phyloP scores from a whole-genome alignment of 53 echinoderm and acorn worm genomes.

The Zoroaster sp. region DNA sequence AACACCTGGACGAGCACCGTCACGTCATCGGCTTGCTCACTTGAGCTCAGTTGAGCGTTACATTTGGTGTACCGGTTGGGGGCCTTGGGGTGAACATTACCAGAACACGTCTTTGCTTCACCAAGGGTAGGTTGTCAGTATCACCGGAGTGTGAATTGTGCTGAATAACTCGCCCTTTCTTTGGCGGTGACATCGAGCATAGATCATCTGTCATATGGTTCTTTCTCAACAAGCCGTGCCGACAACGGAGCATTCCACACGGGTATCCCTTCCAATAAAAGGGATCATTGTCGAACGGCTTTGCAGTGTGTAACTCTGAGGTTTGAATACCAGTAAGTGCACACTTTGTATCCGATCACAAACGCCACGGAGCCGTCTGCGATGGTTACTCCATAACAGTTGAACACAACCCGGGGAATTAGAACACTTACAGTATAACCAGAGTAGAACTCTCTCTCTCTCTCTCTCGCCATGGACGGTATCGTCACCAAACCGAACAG shows the following conservation, averaged over 20 bases:
- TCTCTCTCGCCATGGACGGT: slow-evolving; percentile 1
- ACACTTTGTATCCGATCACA: neutral
- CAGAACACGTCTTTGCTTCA: neutral
- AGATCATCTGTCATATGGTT: neutral
- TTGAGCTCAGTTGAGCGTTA: neutral
- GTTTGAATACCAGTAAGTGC: neutral
- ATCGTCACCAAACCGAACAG: slow-evolving; percentile 52
- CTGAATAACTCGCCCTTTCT: neutral
- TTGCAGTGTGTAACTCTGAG: neutral
- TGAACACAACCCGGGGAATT: neutral
- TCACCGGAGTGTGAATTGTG: neutral
- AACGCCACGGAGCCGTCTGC: neutral
- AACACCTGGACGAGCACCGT: neutral
- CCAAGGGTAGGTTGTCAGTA: too few relatives aligned
- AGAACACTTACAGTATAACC: neutral
- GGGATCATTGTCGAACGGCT: neutral
- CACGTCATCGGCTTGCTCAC: neutral
- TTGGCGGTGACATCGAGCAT: neutral
- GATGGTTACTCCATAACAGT: neutral
- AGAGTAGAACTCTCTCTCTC: neutral
- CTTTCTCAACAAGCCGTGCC: neutral
- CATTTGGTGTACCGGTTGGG: neutral
- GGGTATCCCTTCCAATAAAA: neutral
- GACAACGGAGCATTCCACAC: neutral
- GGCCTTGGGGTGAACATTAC: neutral